Evolutionary conservation across 2,113 vertebrate species (phyloP).

Genomic region (Myiozetetes cayanensis): DNA sequence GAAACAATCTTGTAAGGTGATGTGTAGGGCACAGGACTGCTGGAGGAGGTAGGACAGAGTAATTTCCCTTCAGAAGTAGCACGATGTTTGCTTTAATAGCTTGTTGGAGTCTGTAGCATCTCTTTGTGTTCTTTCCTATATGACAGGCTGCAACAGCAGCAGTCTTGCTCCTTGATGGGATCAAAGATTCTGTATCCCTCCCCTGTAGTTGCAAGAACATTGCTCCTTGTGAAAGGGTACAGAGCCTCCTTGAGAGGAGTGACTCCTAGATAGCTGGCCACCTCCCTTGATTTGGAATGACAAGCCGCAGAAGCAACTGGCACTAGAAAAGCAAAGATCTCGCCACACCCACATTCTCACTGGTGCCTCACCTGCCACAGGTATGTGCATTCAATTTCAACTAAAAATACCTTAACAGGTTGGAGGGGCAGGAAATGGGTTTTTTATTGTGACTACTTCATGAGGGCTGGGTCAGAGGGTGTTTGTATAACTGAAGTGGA

Average conservation of each 20-base stretch:
- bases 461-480: background rate
- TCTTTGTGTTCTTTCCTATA: background rate
- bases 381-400: conserved; percentile 55
- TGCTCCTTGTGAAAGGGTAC: background rate
- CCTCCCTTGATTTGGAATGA: conserved; percentile 44
- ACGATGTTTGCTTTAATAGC: background rate
- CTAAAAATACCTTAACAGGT: conserved; percentile 70
- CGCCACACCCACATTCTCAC: conserved; percentile 67
- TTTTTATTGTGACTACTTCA: conserved; percentile 6
- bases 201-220: background rate
- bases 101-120: background rate
- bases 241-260: background rate
- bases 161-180: background rate
- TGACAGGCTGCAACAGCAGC: background rate
- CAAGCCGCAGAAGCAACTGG: background rate
- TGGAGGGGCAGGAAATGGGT: conserved; percentile 39
- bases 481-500: background rate
- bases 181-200: background rate
- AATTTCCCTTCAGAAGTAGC: background rate
- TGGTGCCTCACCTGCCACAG: conserved; percentile 70
- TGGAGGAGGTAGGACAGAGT: background rate
- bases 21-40: background rate
- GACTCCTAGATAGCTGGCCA: background rate
- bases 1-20: background rate
- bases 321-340: conserved; percentile 52